A percentile compares a stretch with the other conserved stretches of the same genome.
Conservation (phyloP, 2,113 vertebrate species). For the Rhizomys pruinosus region DNA sequence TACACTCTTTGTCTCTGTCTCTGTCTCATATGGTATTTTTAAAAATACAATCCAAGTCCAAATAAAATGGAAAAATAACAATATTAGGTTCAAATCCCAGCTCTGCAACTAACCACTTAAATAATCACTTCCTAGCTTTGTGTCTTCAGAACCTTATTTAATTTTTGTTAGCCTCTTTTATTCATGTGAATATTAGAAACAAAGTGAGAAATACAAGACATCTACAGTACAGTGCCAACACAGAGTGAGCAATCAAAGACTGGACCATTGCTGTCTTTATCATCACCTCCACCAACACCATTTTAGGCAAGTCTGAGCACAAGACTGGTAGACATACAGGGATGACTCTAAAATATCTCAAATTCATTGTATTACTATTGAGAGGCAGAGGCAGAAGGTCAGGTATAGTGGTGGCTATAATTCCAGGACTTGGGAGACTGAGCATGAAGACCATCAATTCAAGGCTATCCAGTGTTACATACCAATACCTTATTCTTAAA, state of each 20-base stretch:
- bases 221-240: neutral
- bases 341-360: no score
- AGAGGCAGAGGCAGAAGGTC: neutral
- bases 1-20: neutral
- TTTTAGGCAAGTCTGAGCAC: neutral
- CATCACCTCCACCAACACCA: no score
- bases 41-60: conserved; percentile 21
- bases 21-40: neutral
- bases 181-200: neutral
- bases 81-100: conserved; percentile 17
- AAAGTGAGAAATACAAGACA: neutral
- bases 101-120: neutral
- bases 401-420: neutral
- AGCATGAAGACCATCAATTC: neutral
- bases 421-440: neutral
- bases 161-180: neutral
- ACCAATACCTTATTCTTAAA: neutral
- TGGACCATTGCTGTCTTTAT: neutral
- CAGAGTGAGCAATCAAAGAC: neutral
- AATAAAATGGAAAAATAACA: neutral
- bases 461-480: neutral
- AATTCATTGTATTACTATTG: neutral
- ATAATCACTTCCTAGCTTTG: conserved; percentile 10
- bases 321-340: no score
- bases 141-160: neutral